Conservation (phyloP, 2,113 vertebrate genomes). For the Camarhynchus parvulus region DNA sequence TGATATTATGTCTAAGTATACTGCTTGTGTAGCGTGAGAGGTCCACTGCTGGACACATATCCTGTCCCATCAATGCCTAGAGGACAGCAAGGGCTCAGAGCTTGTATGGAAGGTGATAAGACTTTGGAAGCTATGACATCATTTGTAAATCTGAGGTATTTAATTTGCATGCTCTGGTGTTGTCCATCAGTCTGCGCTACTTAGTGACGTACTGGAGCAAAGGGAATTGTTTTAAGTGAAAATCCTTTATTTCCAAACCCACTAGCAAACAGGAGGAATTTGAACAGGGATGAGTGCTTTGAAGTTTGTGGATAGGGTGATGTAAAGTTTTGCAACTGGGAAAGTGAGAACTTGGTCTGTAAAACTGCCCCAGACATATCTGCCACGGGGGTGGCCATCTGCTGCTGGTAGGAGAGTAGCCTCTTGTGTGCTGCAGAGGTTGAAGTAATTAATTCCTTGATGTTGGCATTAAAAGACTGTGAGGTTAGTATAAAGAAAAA, state of each 20-base stretch:
- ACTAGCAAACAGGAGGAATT: background rate
- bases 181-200: background rate
- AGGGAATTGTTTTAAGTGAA: background rate
- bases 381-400: background rate
- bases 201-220: background rate
- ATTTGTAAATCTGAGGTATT: background rate
- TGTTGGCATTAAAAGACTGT: background rate
- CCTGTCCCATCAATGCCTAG: background rate
- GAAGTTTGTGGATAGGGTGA: background rate
- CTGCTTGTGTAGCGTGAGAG: background rate
- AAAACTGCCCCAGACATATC: background rate
- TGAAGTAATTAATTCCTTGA: background rate
- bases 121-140: background rate
- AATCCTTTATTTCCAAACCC: background rate
- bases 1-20: background rate
- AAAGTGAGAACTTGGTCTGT: background rate
- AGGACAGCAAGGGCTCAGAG: background rate
- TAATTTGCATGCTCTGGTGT: rapidly evolving
- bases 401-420: background rate
- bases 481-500: background rate
- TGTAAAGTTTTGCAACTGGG: background rate
- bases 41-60: background rate
- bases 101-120: background rate
- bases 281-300: background rate
- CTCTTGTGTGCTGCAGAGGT: background rate